Evolutionary conservation across 64 coral and sea anemone species (phyloP), one percentile per base, ranked within the genome.

Genomic region (Pachyseris speciosa): DNA sequence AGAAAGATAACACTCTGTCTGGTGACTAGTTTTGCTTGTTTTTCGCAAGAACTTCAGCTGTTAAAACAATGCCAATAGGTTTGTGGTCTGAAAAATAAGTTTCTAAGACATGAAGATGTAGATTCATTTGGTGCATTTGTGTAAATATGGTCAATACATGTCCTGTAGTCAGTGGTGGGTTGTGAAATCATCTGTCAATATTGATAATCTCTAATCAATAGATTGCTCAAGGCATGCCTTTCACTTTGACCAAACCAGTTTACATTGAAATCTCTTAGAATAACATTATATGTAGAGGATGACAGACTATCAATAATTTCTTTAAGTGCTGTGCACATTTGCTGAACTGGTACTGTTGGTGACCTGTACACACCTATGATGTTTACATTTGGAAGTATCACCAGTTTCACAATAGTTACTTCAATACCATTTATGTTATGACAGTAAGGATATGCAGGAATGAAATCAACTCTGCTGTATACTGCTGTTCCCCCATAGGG

Each of bases 61-160:
- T 55, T 55, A 2, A 55, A 55, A 55, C 20, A 17, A 55, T 17
- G 20, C 51, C 51, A 55, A 55, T 55, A 55, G 81, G 57, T 39
- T 85, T 85, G 38, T 85, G 81, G 52, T 85, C 81, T 79, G 75
- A 65, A 34, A 40, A 83, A 83, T 83, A 61, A 25, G 20, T 83
- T 59, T 83, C 25, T 83, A 37, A 83, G 58, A 40, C 29, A 61
- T 28, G 51, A 79, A 47, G 28, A 20, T 49, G 29, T 42, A 50
- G 44, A 50, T 79, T 43, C 41, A 55, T 79, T 79, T 50, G 29
- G 75, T 20, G 44, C 28, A 79, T 63, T 83, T 33, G 79, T 83
- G 58, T 83, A 83, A 27, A 64, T 61, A 58, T 83, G 79, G 53
- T 83, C 79, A 83, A 83, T 83, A 59, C 79, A 83, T 19, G 79